A percentile compares a stretch with the other conserved stretches of the same genome.
These are phyloP conservation scores for Tyrophagus putrescentiae DNA, from an alignment of 1,140 invertebrate genomes.

Conservation along the genomic window DNA sequence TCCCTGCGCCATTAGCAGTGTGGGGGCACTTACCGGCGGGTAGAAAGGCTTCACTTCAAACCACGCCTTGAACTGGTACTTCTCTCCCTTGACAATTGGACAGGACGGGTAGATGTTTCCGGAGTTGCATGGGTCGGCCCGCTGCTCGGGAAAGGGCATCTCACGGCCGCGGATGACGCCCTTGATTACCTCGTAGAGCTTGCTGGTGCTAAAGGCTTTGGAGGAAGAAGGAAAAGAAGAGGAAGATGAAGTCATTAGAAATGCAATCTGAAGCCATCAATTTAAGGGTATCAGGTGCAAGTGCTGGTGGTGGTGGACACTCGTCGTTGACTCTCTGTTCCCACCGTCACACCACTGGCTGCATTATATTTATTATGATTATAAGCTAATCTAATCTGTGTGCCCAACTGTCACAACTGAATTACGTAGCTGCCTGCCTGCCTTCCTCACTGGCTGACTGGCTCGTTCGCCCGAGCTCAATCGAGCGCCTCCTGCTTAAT, in stretches of 20 bases:
- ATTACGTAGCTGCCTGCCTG: not conserved
- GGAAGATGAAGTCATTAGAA: conserved; percentile 3
- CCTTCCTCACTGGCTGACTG: too few relatives aligned
- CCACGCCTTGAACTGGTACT: conserved; percentile 20
- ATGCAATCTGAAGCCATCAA: too few relatives aligned
- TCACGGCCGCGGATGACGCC: conserved; percentile 23
- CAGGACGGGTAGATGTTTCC: conserved; percentile 20
- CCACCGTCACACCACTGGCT: not conserved
- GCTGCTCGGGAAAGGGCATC: conserved; percentile 23
- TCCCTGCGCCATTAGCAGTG: not conserved
- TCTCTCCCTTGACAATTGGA: conserved; percentile 19
- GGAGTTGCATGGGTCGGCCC: conserved; percentile 20
- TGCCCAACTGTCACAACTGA: not conserved
- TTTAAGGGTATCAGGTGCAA: too few relatives aligned
- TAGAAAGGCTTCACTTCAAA: conserved; percentile 25
- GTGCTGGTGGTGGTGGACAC: too few relatives aligned
- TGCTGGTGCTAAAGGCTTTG: conserved; percentile 14
- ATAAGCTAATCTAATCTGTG: conserved; percentile 3
- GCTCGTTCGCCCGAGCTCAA: too few relatives aligned
- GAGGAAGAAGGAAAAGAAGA: not conserved
- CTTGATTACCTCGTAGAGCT: conserved; percentile 22
- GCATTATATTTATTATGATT: not conserved
- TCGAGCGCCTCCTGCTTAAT: too few relatives aligned
- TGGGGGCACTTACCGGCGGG: conserved; percentile 18
- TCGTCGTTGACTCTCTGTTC: too few relatives aligned